Conservation (phyloP, 2,797 vertebrate genomes). For the Rhinoraja longicauda region DNA sequence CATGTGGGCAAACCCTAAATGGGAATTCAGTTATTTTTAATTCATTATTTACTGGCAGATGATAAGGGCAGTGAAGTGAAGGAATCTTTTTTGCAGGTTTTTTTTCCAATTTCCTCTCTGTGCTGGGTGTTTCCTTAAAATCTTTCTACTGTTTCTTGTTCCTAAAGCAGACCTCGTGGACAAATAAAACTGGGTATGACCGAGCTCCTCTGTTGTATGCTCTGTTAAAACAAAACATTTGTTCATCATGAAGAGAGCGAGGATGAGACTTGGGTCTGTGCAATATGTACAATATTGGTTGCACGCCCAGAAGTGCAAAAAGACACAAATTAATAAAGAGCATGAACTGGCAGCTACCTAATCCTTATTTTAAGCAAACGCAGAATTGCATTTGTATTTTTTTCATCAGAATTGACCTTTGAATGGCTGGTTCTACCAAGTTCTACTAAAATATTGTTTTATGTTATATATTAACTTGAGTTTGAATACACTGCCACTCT, state of each 20-base stretch:
- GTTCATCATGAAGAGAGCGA: constrained; percentile 5
- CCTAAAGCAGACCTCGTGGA: constrained; percentile 68
- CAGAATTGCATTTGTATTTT: neutral
- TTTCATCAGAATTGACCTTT: neutral
- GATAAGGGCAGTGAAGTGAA: neutral
- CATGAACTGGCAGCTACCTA: neutral
- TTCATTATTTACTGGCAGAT: neutral
- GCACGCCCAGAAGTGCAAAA: neutral
- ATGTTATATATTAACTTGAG: neutral
- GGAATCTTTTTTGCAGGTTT: constrained; percentile 46
- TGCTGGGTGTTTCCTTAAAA: constrained; percentile 37
- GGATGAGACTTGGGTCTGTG: neutral
- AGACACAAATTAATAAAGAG: neutral
- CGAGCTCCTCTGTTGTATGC: constrained; percentile 53
- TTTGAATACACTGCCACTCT: neutral
- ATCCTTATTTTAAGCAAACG: neutral
- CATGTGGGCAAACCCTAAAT: neutral
- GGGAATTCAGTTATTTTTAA: neutral
- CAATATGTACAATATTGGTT: neutral
- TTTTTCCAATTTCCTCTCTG: constrained; percentile 49
- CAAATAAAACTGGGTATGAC: constrained; percentile 71
- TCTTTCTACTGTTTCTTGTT: constrained; percentile 42
- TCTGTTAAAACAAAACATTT: constrained; percentile 39
- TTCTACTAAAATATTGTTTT: neutral
- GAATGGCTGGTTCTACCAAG: neutral